Percentiles rank a stretch among this genome's conserved stretches.
Conservation (phyloP, 1,140 invertebrate genomes). For the Gonioctena quinquepunctata region DNA sequence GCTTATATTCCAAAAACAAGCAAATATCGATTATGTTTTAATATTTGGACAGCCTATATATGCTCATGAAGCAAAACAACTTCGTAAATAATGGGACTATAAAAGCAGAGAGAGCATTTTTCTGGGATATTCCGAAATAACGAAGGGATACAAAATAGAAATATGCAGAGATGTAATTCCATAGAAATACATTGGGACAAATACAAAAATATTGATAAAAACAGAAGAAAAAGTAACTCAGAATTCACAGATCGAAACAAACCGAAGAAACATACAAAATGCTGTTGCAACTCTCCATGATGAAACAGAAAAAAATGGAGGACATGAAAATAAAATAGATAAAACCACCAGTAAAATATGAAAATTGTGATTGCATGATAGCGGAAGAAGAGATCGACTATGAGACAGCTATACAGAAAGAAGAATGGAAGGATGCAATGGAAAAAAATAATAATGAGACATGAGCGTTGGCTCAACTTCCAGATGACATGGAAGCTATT, state of each 20-base stretch:
- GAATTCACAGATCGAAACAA: not conserved
- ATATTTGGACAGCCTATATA: no score
- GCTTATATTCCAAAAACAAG: not conserved
- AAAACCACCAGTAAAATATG: not conserved
- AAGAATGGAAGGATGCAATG: not conserved
- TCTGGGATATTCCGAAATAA: not conserved
- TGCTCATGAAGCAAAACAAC: not conserved
- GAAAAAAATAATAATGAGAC: not conserved
- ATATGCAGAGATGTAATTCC: not conserved
- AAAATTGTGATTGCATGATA: not conserved
- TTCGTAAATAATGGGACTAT: not conserved
- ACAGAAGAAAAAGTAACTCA: not conserved
- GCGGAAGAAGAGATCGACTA: not conserved
- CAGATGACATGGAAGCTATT: not conserved
- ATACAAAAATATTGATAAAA: not conserved
- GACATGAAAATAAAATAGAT: not conserved
- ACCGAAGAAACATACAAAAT: not conserved
- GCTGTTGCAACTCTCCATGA: not conserved
- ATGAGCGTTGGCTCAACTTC: not conserved
- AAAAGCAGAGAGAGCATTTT: not conserved
- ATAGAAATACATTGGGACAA: not conserved
- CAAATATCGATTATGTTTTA: no score
- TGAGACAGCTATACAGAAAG: not conserved
- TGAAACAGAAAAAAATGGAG: not conserved
- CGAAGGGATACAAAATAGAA: not conserved